These are phyloP conservation scores for Nephrocerus scutellatus DNA, from an alignment of 2,888 invertebrate species.

Conservation along the genomic window DNA sequence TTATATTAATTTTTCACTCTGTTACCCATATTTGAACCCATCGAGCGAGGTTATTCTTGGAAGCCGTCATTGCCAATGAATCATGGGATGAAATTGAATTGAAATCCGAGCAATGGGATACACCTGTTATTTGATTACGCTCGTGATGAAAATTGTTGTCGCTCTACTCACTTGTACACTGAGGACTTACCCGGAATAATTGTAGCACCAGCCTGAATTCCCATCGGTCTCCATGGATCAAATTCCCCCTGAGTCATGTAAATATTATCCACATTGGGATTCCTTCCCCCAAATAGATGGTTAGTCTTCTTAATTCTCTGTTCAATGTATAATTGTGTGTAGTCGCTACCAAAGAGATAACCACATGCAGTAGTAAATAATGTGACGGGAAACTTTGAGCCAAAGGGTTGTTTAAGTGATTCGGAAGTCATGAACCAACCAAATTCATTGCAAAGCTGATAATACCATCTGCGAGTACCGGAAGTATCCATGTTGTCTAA, in stretches of 20 bases:
- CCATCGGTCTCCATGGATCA: conserved; percentile 54
- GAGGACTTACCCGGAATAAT: conserved; percentile 39
- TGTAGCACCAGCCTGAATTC: conserved; percentile 41
- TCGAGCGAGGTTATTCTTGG: too few relatives aligned
- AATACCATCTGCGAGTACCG: too few relatives aligned
- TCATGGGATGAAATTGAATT: too few relatives aligned
- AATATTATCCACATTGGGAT: conserved; percentile 49
- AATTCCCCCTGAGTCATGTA: conserved; percentile 52
- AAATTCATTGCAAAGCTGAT: conserved; percentile 80
- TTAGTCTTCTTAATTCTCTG: conserved; percentile 44
- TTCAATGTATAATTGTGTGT: conserved; percentile 28
- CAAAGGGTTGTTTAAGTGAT: conserved; percentile 53
- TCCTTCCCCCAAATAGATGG: conserved; percentile 47
- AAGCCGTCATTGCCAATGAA: too few relatives aligned
- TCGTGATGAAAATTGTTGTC: too few relatives aligned
- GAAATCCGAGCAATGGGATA: too few relatives aligned
- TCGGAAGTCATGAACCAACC: conserved; percentile 75
- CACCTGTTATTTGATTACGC: too few relatives aligned
- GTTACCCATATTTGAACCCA: too few relatives aligned
- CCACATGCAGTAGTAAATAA: conserved; percentile 34
- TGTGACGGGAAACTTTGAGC: conserved; percentile 36
- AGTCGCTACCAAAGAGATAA: conserved; percentile 36
- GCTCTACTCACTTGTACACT: too few relatives aligned
- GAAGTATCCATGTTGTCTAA: too few relatives aligned
- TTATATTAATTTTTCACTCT: too few relatives aligned